Conservation (phyloP, 2,888 invertebrate genomes). For the Diploptera punctata region DNA sequence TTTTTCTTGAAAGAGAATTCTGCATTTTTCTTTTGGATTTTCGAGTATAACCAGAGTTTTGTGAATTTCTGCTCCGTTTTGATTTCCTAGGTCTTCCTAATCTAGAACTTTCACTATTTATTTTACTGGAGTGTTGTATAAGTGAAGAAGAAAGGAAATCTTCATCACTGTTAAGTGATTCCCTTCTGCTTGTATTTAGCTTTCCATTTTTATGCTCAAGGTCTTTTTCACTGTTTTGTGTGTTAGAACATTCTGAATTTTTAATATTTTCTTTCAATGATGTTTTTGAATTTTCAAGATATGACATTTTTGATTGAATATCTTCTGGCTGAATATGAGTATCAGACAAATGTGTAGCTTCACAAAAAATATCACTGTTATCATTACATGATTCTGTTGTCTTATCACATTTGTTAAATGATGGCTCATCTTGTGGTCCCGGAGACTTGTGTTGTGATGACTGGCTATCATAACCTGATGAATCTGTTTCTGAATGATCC, state of each 20-base stretch:
- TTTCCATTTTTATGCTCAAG: background rate
- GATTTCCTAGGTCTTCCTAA: background rate
- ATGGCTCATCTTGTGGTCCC: too few species aligned
- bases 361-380: too few species aligned
- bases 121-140: background rate
- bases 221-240: background rate
- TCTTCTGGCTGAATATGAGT: too few species aligned
- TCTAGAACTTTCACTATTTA: background rate
- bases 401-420: too few species aligned
- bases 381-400: too few species aligned
- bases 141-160: background rate
- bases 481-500: conserved; percentile 6
- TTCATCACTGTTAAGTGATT: background rate
- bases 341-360: too few species aligned
- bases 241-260: background rate
- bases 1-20: too few species aligned
- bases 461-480: conserved; percentile 2
- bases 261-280: background rate
- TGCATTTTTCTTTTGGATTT: background rate
- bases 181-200: background rate
- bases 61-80: background rate
- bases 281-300: too few species aligned
- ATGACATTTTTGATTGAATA: background rate
- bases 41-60: background rate
- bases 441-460: background rate